Evolutionary conservation across 23 tunicate genomes (phyloP), one percentile per base, ranked within the genome.

Genomic region (Clavelina lepadiformis): DNA sequence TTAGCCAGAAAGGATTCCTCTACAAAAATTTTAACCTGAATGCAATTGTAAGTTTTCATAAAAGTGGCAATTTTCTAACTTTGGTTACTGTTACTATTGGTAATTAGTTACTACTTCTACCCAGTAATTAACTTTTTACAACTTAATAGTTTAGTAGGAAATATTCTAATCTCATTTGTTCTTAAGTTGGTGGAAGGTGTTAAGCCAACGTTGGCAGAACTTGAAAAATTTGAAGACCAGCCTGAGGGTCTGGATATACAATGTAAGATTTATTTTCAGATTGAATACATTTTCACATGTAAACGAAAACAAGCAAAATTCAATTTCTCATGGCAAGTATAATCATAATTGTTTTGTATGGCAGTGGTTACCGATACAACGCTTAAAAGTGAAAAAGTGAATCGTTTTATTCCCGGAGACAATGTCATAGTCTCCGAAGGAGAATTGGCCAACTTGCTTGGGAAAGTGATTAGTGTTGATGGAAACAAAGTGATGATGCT

Each of bases 141-240:
- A 8, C 15, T 60, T 25, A 32, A 6, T 25, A 30, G 45, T 32
- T 60, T n/a, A 23, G 18, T 23, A 23, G 26, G 60, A 20, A 54
- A n/a, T 41, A 15, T 41, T 41, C 15, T 11, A 8, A 54, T 11
- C n/a, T 54, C 7, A 15, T 11, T 61, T 46, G 23, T 23, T 72
- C 63, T 60, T 31, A 31, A 88, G 96, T 81, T 78, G 31, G 88
- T 85, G 20, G 98, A 93, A 38, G 98, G 98, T 6, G 82, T 93
- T 35, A 93, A 85, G 47, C 98, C 98, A 46, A 83, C 98, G 24
- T 63, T 93, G 56, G 74, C 98, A 5, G 98, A 93, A 46, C 41
- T 93, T 44, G 98, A 93, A 37, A 84, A 85, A 45, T 93, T 93
- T 74, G 98, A 85, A 62, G 94, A 93, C 33, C 80, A 93, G 62